Base-by-base conservation (phyloP, 2,113 vertebrate genomes). In the Cervus canadensis region DNA sequence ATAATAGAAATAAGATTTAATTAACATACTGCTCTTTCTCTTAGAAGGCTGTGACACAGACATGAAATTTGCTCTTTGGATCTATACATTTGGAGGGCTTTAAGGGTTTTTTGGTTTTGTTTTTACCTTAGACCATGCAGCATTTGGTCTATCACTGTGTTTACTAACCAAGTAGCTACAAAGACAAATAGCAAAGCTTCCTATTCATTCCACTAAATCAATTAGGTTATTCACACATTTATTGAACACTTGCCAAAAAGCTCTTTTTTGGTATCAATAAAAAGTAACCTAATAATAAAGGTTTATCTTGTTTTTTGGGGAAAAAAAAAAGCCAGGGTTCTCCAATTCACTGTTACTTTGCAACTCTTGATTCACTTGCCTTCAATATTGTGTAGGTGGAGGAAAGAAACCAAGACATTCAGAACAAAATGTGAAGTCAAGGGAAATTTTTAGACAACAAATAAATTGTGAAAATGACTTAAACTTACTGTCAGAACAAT, bases 351-450 rank as follows among this genome's bases (percentile, higher is more conserved):
- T 48, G 86, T 48, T 64, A 95, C 40, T 97, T 92, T 94, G 88
- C 56, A 95, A 96, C 94, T 96, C 90, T 93, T 98, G 91, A 89
- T 96, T 97, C 83, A 83, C 71, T 96, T 93, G 89, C 82, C 57
- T 96, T 91, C 96, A 92, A 57, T 21, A 91, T 16, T 50, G 89
- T 48, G 94, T 96, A 97, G 97, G 91, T 10, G 52, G 94, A 92
- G 15, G 91, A 95, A 96, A 97, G 89, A 98, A 98, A 97, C 30
- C 64, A 95, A 98, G 97, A 97, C 36, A 97, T 96, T 96, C 89
- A 97, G 97, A 95, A 95, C 67, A 98, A 97, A 97, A 95, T 87
- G 95, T 93, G 85, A 98, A 98, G 93, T 97, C 60, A 97, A 94
- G 95, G 79, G 90, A 90, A 96, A 98, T 86, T 98, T 97, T 95